Base-by-base conservation (phyloP, 2,113 vertebrate genomes). In the Proteles cristata region DNA sequence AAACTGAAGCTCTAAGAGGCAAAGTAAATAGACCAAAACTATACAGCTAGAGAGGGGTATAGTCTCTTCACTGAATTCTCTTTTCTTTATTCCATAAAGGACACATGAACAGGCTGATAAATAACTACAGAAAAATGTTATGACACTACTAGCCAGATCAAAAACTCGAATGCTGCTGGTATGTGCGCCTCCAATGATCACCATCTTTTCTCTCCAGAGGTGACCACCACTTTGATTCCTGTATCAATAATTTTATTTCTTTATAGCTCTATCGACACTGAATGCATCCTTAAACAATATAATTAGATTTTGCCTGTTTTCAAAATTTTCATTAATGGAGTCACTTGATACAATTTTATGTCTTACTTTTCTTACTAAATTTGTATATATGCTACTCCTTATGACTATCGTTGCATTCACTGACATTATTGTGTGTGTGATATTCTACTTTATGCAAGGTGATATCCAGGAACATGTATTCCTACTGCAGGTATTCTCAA, bases 1-100 rank as follows among this genome's bases (percentile, higher is more conserved):
- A 85, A 94, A 85, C 21, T 25, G 35, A 97, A 71, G 43, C 31
- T 90, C n/a, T 90, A 39, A 90, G 15, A 77, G 45, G 31, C 61
- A 87, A 69, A 87, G 12, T 39, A 79, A 90, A 90, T 14, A n/a
- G 3, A 31, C 53, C 25, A 39, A 58, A 12, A 69, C 23, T 69
- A 11, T 33, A 50, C 0, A 53, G 55, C 66, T 39, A 26, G 11
- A 53, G 87, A 69, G 23, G 83, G 16, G 14, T 25, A 71, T 10
- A 91, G 15, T 53, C 35, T 73, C 26, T 73, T 66, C 43, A 69
- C 33, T 80, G 48, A 65, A 79, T 94, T 88, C 95, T 35, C 8
- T 43, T 93, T 79, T 69, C 76, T 84, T 76, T 71, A n/a, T 84
- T 79, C 15, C 25, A 33, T 84, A 45, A 91, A 88, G 58, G 43